Base-by-base conservation (phyloP, 2,797 vertebrate genomes). In the Chanos chanos region DNA sequence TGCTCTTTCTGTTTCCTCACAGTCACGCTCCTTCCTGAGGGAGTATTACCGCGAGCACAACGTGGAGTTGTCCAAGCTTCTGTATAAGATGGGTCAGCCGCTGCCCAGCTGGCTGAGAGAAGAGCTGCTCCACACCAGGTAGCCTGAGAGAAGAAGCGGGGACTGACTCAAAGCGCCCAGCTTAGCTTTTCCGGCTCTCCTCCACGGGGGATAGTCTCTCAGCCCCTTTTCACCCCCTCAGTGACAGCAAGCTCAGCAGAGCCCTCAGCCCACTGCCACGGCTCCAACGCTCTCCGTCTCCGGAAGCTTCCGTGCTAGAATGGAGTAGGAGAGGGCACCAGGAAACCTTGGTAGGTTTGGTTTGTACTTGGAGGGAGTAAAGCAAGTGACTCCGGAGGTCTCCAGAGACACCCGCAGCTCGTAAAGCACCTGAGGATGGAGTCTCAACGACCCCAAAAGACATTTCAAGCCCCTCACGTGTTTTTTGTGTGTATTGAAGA, bases 31-130 rank as follows among this genome's bases (percentile, higher is more conserved):
- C 60, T 95, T 97, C 89, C 92, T 99, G 80, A 89, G 90, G 83
- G 93, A 96, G 68, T 94, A 99, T 86, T 99, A 95, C 82, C 86
- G 93, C 84, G 96, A 98, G 89, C 95, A 97, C 81, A 99, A 98
- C 81, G 90, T 99, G 0, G 96, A 99, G 84, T 92, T 99, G 51
- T 99, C 96, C 70, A 99, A 99, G 89, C 89, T 98, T 70, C 94
- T 99, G 62, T 98, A 98, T 81, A 93, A 94, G 77, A 97, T 98
- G 92, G 93, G 94, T 68, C 96, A 98, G 89, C 91, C 94, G 0
- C 78, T 99, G 78, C 96, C 96, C 72, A 93, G 91, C 81, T 99
- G 96, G 96, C 92, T 99, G 68, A 74, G 96, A 72, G 96, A 99
- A 79, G 96, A 98, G 81, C 87, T 99, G 77, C 93, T 98, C 83